Percentiles rank a stretch among this genome's conserved stretches.
phyloP scores from a whole-genome alignment of 2,888 invertebrate species.

The Napeogenes sylphis region DNA sequence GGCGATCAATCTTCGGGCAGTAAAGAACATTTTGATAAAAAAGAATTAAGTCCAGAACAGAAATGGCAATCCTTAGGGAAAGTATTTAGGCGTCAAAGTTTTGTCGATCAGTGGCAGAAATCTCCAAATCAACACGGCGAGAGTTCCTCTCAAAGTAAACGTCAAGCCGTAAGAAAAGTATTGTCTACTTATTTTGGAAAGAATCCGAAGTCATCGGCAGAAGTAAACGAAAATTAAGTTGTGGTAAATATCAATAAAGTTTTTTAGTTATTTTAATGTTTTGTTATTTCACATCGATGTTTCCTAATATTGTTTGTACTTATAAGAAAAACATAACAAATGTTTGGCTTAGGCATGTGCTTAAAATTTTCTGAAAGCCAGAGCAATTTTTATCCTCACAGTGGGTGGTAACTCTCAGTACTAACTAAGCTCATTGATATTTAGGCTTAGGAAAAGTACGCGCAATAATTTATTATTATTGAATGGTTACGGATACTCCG shows the following conservation, averaged over 20 bases:
- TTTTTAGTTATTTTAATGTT: slow-evolving; percentile 16
- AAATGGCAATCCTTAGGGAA: slow-evolving; percentile 74
- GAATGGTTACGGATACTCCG: too few relatives aligned
- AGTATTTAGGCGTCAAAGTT: slow-evolving; percentile 69
- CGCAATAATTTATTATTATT: too few relatives aligned
- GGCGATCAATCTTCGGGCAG: slow-evolving; percentile 62
- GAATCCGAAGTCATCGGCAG: slow-evolving; percentile 47
- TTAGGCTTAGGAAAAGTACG: too few relatives aligned
- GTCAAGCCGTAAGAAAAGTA: slow-evolving; percentile 62
- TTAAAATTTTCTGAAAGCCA: too few relatives aligned
- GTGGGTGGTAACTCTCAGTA: too few relatives aligned
- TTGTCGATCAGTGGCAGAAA: slow-evolving; percentile 60
- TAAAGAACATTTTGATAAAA: slow-evolving; percentile 58
- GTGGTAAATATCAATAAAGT: slow-evolving; percentile 23
- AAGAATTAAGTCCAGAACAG: slow-evolving; percentile 61
- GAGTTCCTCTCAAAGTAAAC: slow-evolving; percentile 56
- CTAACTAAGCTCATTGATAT: too few relatives aligned
- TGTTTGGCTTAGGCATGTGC: too few relatives aligned
- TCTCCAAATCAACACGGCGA: slow-evolving; percentile 54
- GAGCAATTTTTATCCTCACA: too few relatives aligned
- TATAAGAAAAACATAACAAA: too few relatives aligned
- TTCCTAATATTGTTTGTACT: neutral
- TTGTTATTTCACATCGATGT: neutral
- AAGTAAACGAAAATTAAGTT: slow-evolving; percentile 48
- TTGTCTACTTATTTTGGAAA: slow-evolving; percentile 69